Conservation (phyloP, 1,140 invertebrate genomes). For the Zaprionus inermis region DNA sequence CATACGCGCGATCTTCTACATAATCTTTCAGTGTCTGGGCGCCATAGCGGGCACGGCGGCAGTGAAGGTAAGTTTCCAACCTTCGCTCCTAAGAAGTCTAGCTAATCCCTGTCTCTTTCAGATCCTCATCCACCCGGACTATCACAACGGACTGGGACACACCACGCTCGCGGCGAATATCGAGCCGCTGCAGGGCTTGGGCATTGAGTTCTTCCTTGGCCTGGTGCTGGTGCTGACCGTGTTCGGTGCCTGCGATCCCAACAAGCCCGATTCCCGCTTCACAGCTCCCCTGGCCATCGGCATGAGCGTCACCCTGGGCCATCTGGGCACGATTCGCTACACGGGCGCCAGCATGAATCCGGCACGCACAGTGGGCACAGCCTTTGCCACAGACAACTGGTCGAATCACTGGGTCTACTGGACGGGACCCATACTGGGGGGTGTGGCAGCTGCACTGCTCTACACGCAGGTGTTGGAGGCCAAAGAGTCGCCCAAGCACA, state of each 20-base stretch:
- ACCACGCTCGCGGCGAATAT: constrained; percentile 87
- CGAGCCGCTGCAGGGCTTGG: constrained; percentile 91
- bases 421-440: constrained; percentile 93
- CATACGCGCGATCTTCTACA: constrained; percentile 91
- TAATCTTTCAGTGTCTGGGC: constrained; percentile 93
- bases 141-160: constrained; percentile 87
- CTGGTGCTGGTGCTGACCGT: constrained; percentile 95
- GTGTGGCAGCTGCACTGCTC: constrained; percentile 89
- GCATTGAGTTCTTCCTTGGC: constrained; percentile 95
- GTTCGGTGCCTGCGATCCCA: constrained; percentile 92
- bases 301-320: constrained; percentile 93
- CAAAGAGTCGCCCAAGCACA: constrained; percentile 60
- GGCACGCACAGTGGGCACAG: constrained; percentile 93
- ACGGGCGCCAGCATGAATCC: constrained; percentile 96
- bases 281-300: constrained; percentile 95
- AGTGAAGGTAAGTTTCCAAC: constrained; percentile 83
- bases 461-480: constrained; percentile 87
- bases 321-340: constrained; percentile 93
- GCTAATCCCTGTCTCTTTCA: constrained; percentile 58
- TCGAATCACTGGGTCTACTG: constrained; percentile 95
- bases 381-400: constrained; percentile 91
- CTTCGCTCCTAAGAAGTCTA: not conserved
- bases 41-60: constrained; percentile 92
- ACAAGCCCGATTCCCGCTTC: constrained; percentile 88
- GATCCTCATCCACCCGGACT: constrained; percentile 87